phyloP scores from a whole-genome alignment of 2,888 invertebrate species.

The Drosophila testacea region DNA sequence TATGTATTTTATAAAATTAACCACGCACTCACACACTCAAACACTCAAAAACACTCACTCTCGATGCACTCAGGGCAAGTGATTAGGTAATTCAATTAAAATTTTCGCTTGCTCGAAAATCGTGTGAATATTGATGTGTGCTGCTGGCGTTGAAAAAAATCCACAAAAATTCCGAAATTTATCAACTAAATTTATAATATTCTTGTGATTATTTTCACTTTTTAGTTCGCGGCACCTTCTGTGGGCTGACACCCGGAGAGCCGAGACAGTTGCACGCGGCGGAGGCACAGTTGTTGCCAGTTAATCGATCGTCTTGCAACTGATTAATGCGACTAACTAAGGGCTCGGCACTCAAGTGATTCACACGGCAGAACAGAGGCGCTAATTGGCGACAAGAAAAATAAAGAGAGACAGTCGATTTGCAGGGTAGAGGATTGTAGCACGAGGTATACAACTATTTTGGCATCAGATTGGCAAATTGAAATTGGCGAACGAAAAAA shows the following conservation, averaged over 20 bases:
- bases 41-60: conserved; percentile 41
- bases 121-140: conserved; percentile 21
- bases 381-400: conserved; percentile 60
- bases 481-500: conserved; percentile 40
- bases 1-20: conserved; percentile 62
- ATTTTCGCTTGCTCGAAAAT: conserved; percentile 35
- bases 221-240: conserved; percentile 17
- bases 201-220: conserved; percentile 20
- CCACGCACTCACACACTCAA: conserved; percentile 61
- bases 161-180: conserved; percentile 5
- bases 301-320: conserved; percentile 85
- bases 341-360: conserved; percentile 54
- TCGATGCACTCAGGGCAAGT: conserved; percentile 48
- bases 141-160: conserved; percentile 9
- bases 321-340: conserved; percentile 80
- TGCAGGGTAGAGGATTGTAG: neutral
- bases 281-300: conserved; percentile 75
- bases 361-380: conserved; percentile 43
- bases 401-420: neutral
- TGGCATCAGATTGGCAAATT: conserved; percentile 42
- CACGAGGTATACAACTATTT: conserved; percentile 26
- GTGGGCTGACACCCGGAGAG: conserved; percentile 9
- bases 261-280: conserved; percentile 46
- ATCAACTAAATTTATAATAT: conserved; percentile 6
- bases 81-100: conserved; percentile 78